phyloP scores from a whole-genome alignment of 2,113 vertebrate genomes.

The Potamarius usumacintae region DNA sequence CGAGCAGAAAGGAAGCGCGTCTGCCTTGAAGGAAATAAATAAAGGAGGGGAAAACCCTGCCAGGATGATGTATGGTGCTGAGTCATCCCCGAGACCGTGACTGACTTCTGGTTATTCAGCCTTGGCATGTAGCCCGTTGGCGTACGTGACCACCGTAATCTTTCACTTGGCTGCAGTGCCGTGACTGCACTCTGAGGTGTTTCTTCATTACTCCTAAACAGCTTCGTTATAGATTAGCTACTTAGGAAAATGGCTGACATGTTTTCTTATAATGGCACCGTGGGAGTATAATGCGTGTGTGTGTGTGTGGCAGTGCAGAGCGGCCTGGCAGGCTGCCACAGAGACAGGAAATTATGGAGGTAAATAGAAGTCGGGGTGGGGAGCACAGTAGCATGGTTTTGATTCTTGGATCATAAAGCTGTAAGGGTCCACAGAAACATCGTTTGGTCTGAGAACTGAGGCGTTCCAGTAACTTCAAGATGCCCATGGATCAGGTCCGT shows the following conservation, averaged over 20 bases:
- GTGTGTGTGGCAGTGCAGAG: neutral
- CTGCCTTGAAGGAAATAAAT: neutral
- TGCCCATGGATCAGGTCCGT: neutral
- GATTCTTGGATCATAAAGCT: neutral
- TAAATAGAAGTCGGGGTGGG: neutral
- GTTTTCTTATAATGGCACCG: neutral
- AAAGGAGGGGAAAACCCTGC: conserved; percentile 4
- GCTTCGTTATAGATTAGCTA: neutral
- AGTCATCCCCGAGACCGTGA: neutral
- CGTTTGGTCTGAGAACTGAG: neutral
- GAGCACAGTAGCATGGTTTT: neutral
- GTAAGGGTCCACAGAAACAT: neutral
- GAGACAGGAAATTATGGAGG: neutral
- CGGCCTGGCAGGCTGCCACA: neutral
- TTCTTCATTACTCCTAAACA: too few relatives aligned
- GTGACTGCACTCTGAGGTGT: neutral
- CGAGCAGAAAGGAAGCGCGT: neutral
- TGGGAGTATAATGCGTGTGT: neutral
- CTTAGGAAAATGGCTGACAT: neutral
- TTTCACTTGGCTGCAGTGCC: neutral
- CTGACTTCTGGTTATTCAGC: neutral
- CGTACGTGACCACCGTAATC: neutral
- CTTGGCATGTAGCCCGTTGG: neutral
- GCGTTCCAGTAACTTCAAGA: neutral
- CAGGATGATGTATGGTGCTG: neutral